Evolutionary conservation across 1,140 invertebrate species (phyloP).

Genomic region (Drosophila obscura): DNA sequence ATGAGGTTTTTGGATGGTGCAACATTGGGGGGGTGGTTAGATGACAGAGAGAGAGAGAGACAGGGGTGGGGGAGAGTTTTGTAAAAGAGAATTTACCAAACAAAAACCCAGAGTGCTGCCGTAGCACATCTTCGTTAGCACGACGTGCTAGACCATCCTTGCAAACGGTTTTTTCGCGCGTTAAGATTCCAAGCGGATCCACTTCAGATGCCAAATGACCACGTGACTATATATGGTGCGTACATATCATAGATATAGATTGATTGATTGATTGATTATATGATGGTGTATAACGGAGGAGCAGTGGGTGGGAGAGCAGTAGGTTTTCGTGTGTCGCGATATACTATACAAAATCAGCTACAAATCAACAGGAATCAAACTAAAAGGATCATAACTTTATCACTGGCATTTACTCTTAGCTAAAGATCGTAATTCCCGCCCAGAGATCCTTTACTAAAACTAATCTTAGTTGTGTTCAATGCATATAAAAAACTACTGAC

Average conservation of each 20-base stretch:
- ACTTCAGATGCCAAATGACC: slow-evolving; percentile 97
- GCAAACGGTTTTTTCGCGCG: slow-evolving; percentile 78
- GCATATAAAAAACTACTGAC: background rate
- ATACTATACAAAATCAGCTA: slow-evolving; percentile 39
- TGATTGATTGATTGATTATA: slow-evolving; percentile 47
- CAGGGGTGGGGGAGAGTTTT: slow-evolving; percentile 39
- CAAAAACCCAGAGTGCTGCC: slow-evolving; percentile 83
- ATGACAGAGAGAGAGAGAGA: slow-evolving; percentile 26
- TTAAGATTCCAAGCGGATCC: slow-evolving; percentile 94
- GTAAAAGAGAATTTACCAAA: slow-evolving; percentile 83
- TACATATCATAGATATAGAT: slow-evolving; percentile 55
- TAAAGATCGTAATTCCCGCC: too few relatives aligned
- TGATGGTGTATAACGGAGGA: slow-evolving; percentile 24
- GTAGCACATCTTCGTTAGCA: slow-evolving; percentile 84
- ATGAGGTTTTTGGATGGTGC: slow-evolving; percentile 26
- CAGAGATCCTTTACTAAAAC: too few relatives aligned
- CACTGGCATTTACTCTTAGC: too few relatives aligned
- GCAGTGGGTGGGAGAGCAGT: slow-evolving; percentile 1
- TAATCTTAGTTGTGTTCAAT: too few relatives aligned
- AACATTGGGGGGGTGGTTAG: slow-evolving; percentile 21
- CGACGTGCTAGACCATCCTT: slow-evolving; percentile 86
- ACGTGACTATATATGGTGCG: slow-evolving; percentile 88
- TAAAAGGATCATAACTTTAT: background rate
- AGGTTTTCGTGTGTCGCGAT: slow-evolving; percentile 16
- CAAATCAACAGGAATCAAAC: slow-evolving; percentile 21